These are phyloP conservation scores for Sinocyclocheilus rhinocerous DNA, from an alignment of 2,113 vertebrate species.

Conservation along the genomic window DNA sequence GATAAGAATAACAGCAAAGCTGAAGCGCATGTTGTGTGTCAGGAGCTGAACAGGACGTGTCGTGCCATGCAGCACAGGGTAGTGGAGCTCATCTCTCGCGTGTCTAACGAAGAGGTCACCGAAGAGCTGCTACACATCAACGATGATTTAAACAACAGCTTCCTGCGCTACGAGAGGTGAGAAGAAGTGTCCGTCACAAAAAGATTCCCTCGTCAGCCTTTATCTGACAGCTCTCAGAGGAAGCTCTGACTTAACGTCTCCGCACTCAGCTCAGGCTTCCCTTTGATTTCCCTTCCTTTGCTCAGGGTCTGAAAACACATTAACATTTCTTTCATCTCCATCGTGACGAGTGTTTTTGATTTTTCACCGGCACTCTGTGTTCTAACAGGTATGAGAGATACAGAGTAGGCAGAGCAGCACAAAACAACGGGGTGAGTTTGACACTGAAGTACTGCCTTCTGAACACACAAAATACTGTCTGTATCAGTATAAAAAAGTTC, in stretches of 20 bases:
- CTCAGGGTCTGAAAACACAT: background rate
- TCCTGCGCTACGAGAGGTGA: conserved; percentile 94
- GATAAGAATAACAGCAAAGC: background rate
- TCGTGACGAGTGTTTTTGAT: background rate
- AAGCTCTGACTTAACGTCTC: background rate
- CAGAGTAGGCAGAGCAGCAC: conserved; percentile 82
- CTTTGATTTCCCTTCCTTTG: conserved; percentile 8
- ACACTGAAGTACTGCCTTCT: background rate
- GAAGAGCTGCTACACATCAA: conserved; percentile 95
- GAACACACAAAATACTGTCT: background rate
- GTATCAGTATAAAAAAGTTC: background rate
- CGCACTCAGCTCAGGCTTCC: background rate
- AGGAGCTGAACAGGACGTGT: conserved; percentile 98
- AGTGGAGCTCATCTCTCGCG: conserved; percentile 93
- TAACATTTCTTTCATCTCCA: conserved; percentile 9
- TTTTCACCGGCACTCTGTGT: conserved; percentile 13
- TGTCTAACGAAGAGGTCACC: conserved; percentile 96
- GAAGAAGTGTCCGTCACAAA: background rate
- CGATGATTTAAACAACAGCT: conserved; percentile 97
- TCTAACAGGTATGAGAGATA: conserved; percentile 89
- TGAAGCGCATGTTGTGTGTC: background rate
- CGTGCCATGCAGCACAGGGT: conserved; percentile 97
- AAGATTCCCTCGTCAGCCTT: background rate
- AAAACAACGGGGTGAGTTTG: conserved; percentile 90
- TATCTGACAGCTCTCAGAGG: background rate